Conservation (phyloP, 2,888 invertebrate genomes). For the Phlogophora meticulosa region DNA sequence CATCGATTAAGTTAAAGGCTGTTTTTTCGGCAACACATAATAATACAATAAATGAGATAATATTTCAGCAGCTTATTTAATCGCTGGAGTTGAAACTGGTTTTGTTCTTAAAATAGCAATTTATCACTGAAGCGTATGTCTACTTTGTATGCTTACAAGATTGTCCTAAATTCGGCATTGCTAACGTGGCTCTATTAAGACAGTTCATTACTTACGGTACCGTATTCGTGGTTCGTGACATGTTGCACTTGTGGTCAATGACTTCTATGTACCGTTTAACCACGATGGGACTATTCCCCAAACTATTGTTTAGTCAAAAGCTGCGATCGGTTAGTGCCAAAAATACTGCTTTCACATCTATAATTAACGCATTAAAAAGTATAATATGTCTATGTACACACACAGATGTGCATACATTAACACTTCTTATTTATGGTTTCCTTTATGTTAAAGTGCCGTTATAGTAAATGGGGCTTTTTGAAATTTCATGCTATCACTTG, state of each 20-base stretch:
- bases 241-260: slow-evolving; percentile 81
- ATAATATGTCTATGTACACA: slow-evolving; percentile 29
- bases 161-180: slow-evolving; percentile 75
- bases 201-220: slow-evolving; percentile 76
- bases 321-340: slow-evolving; percentile 50
- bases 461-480: slow-evolving; percentile 41
- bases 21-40: slow-evolving; percentile 48
- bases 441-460: slow-evolving; percentile 39
- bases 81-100: slow-evolving; percentile 23
- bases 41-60: slow-evolving; percentile 36
- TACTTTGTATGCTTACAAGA: slow-evolving; percentile 57
- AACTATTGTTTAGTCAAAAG: slow-evolving; percentile 71
- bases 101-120: slow-evolving; percentile 38
- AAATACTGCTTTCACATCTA: slow-evolving; percentile 48
- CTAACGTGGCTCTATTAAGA: slow-evolving; percentile 76
- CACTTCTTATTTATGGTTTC: slow-evolving; percentile 44
- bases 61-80: slow-evolving; percentile 41
- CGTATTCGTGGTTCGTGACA: slow-evolving; percentile 81
- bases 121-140: slow-evolving; percentile 37
- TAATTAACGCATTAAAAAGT: slow-evolving; percentile 24
- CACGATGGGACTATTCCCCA: slow-evolving; percentile 63
- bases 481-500: slow-evolving; percentile 31
- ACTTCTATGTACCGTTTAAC: slow-evolving; percentile 83
- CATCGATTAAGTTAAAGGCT: slow-evolving; percentile 60
- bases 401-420: slow-evolving; percentile 26